Evolutionary conservation across 1,140 invertebrate genomes (phyloP).

Genomic region (Adoxophyes honmai): DNA sequence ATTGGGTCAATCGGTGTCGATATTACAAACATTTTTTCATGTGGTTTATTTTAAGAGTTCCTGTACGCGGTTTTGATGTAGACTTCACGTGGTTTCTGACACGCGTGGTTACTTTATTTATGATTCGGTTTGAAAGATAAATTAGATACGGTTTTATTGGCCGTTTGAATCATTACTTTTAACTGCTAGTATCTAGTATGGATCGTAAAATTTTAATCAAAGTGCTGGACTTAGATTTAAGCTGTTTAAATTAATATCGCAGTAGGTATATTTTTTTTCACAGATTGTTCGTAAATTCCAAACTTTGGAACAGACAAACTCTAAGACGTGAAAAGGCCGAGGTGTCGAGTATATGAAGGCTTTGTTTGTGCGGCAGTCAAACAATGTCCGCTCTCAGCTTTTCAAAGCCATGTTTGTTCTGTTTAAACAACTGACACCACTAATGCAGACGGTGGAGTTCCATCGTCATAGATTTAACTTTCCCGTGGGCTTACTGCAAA

Average conservation of each 20-base stretch:
- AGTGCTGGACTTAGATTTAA: background rate
- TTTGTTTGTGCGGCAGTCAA: slow-evolving; percentile 56
- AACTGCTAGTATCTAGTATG: slow-evolving; percentile 4
- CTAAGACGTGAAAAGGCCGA: slow-evolving; percentile 57
- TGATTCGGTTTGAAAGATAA: slow-evolving; percentile 6
- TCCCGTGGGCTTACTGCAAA: background rate
- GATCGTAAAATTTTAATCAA: slow-evolving; percentile 6
- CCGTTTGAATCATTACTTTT: slow-evolving; percentile 9
- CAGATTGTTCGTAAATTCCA: slow-evolving; percentile 37
- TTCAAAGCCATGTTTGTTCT: slow-evolving; percentile 48
- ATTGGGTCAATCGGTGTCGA: slow-evolving; percentile 52
- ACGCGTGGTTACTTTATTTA: slow-evolving; percentile 9
- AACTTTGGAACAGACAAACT: slow-evolving; percentile 36
- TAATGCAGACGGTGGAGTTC: slow-evolving; percentile 27
- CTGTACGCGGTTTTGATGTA: slow-evolving; percentile 28
- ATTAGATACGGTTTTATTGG: slow-evolving; percentile 14
- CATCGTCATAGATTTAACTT: background rate
- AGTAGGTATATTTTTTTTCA: too few species aligned
- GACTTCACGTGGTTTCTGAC: slow-evolving; percentile 1
- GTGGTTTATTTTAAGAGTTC: slow-evolving; percentile 48
- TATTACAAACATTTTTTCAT: slow-evolving; percentile 40
- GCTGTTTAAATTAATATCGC: too few species aligned
- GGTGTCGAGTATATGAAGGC: slow-evolving; percentile 53
- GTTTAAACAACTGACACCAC: slow-evolving; percentile 52
- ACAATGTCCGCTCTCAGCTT: slow-evolving; percentile 48